Conservation (phyloP, 2,888 invertebrate genomes). For the Latrodectus elegans region DNA sequence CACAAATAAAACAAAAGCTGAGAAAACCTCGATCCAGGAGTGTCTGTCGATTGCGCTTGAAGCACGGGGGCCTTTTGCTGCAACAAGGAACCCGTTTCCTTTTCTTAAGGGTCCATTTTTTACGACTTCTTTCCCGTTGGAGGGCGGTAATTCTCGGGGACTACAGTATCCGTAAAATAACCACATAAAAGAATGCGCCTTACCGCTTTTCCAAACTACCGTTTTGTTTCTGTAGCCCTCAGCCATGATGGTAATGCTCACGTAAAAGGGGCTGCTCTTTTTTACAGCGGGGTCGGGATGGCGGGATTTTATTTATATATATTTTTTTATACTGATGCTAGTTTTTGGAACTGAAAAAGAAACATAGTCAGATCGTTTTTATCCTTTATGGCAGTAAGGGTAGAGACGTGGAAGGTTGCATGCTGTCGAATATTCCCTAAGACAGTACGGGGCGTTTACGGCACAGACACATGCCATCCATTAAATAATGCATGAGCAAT, state of each 20-base stretch:
- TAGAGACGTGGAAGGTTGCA: not conserved
- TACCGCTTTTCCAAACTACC: slow-evolving; percentile 5
- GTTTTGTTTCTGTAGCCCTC: slow-evolving; percentile 22
- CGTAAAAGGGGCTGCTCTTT: slow-evolving; percentile 3
- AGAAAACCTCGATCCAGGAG: not conserved
- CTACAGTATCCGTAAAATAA: slow-evolving; percentile 34
- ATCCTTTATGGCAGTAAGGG: not conserved
- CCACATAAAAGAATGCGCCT: slow-evolving; percentile 37
- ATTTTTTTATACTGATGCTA: not conserved
- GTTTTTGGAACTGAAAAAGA: not conserved
- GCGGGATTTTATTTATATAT: not conserved
- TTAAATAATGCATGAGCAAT: slow-evolving; percentile 40
- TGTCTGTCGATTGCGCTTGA: not conserved
- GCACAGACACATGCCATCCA: slow-evolving; percentile 5
- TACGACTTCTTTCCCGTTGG: slow-evolving; percentile 19
- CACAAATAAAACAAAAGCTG: not conserved
- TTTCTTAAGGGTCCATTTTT: slow-evolving; percentile 23
- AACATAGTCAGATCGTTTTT: not conserved
- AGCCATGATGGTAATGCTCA: slow-evolving; percentile 22
- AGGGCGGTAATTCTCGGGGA: slow-evolving; percentile 27
- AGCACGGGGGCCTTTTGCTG: not conserved
- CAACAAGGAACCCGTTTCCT: slow-evolving; percentile 4
- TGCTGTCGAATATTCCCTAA: not conserved
- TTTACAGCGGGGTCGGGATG: not conserved
- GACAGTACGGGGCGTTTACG: not conserved